Percentiles rank a stretch among this genome's conserved stretches.
phyloP scores from a whole-genome alignment of 2,797 vertebrate species.

The Ctenopoma multispine region DNA sequence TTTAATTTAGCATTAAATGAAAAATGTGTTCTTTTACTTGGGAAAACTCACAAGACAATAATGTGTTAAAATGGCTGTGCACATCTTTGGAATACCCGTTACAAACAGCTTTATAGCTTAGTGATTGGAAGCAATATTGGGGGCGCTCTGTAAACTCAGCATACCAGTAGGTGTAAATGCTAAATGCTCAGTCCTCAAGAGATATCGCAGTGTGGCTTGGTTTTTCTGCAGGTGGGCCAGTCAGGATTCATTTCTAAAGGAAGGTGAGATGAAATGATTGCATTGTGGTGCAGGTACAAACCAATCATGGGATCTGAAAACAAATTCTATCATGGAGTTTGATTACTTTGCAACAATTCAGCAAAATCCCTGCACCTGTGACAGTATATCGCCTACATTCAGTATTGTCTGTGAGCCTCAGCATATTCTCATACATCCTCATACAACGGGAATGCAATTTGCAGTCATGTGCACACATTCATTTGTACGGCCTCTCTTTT shows the following conservation, averaged over 20 bases:
- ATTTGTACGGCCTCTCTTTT: slow-evolving; percentile 62
- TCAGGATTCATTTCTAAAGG: slow-evolving; percentile 56
- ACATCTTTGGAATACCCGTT: slow-evolving; percentile 27
- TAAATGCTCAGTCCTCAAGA: slow-evolving; percentile 52
- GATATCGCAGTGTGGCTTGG: slow-evolving; percentile 32
- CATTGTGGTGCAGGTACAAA: slow-evolving; percentile 53
- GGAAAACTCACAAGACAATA: slow-evolving; percentile 16
- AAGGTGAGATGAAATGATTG: slow-evolving; percentile 59
- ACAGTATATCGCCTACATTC: slow-evolving; percentile 51
- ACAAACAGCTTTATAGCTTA: slow-evolving; percentile 37
- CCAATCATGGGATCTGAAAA: slow-evolving; percentile 59
- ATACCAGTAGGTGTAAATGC: slow-evolving; percentile 40
- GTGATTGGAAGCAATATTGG: slow-evolving; percentile 32
- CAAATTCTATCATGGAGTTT: slow-evolving; percentile 56
- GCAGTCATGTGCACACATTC: slow-evolving; percentile 41
- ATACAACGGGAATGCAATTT: slow-evolving; percentile 14
- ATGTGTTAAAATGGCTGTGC: slow-evolving; percentile 28
- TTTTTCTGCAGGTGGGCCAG: slow-evolving; percentile 54
- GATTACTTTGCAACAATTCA: slow-evolving; percentile 68
- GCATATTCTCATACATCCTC: slow-evolving; percentile 34
- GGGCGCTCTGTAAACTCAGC: slow-evolving; percentile 10
- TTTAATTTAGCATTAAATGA: slow-evolving; percentile 9
- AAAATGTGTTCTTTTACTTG: background rate
- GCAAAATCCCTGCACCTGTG: slow-evolving; percentile 58
- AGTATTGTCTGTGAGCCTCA: slow-evolving; percentile 28